Evolutionary conservation across 2,888 invertebrate species (phyloP).

Genomic region (Scaptomyza reducta): DNA sequence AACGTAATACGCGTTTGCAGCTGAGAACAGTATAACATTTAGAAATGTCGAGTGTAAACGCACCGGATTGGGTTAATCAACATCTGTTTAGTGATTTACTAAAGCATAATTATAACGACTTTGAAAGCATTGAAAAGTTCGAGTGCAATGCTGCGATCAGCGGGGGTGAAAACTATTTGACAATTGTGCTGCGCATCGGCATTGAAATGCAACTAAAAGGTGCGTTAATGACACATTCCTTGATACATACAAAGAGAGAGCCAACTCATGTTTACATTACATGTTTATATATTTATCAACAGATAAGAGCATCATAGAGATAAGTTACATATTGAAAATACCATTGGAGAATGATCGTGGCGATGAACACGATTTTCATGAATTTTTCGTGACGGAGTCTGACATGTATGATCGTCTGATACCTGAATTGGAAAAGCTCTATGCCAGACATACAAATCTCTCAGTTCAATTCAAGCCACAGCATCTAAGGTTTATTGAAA

Average conservation of each 20-base stretch:
- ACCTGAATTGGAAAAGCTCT: constrained; percentile 72
- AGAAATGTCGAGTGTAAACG: constrained; percentile 35
- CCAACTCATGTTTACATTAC: background rate
- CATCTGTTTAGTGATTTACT: constrained; percentile 62
- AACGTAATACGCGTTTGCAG: constrained; percentile 13
- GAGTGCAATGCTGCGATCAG: constrained; percentile 59
- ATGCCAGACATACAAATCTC: constrained; percentile 42
- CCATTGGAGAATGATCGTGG: constrained; percentile 58
- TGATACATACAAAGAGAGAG: constrained; percentile 2
- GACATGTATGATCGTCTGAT: constrained; percentile 75
- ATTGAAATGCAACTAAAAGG: constrained; percentile 69
- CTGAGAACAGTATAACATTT: background rate
- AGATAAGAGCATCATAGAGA: constrained; percentile 42
- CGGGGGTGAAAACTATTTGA: constrained; percentile 79
- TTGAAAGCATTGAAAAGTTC: constrained; percentile 60
- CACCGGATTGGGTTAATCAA: constrained; percentile 68
- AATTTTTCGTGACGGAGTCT: constrained; percentile 55
- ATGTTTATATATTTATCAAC: constrained; percentile 6
- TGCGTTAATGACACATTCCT: constrained; percentile 33
- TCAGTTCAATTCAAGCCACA: constrained; percentile 63
- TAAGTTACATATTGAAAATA: constrained; percentile 73
- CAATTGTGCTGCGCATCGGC: constrained; percentile 70
- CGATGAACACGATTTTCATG: constrained; percentile 62
- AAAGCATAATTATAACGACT: constrained; percentile 41
- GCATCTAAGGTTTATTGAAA: constrained; percentile 53